Conservation (phyloP, 2,113 vertebrate species). For the Oceanites oceanicus region DNA sequence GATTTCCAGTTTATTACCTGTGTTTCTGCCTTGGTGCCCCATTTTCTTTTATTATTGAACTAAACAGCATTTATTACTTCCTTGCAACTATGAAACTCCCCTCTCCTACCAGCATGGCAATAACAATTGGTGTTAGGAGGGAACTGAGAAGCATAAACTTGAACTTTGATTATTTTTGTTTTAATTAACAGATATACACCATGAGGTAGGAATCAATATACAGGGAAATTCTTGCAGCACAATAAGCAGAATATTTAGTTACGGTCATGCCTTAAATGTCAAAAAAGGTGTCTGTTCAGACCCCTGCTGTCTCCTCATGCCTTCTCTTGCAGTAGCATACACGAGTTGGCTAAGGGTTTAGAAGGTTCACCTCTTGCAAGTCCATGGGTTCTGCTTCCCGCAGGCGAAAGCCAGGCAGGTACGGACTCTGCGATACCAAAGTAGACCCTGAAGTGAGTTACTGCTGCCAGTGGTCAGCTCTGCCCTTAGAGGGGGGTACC, state of each 20-base stretch:
- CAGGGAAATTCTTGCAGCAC: neutral
- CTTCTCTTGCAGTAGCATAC: neutral
- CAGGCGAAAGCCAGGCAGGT: fast-evolving
- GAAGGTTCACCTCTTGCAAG: neutral
- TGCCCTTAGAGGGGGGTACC: neutral
- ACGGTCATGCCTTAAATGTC: neutral
- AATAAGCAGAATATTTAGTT: neutral
- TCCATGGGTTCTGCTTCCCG: fast-evolving
- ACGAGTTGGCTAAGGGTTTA: neutral
- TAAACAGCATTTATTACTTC: neutral
- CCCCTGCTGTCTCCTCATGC: neutral
- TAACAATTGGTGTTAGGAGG: neutral
- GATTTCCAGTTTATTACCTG: neutral
- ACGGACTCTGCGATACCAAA: fast-evolving
- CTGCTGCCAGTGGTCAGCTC: neutral
- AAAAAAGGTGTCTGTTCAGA: fast-evolving
- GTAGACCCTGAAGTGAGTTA: neutral
- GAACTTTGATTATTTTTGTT: neutral
- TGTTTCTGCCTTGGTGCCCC: neutral
- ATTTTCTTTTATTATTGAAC: neutral
- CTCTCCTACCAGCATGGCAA: neutral
- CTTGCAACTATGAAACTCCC: neutral
- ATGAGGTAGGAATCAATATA: fast-evolving
- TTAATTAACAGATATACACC: neutral
- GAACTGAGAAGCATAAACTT: neutral